Conservation (phyloP, 2,797 vertebrate species). For the Myotis daubentonii region DNA sequence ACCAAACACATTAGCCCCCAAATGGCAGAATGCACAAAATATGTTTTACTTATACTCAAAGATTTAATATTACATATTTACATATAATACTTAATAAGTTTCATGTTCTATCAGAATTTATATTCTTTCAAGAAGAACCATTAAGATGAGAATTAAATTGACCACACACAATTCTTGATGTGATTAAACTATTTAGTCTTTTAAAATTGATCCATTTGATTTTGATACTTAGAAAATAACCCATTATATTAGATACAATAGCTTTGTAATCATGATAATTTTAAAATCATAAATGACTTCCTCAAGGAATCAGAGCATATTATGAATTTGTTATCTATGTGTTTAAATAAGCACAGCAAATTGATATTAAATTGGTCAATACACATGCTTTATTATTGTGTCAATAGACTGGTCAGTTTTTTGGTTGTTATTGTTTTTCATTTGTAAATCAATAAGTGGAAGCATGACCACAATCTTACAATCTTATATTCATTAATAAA, state of each 20-base stretch:
- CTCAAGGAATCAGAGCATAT: neutral
- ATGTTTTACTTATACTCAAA: constrained; percentile 15
- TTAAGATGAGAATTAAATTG: constrained; percentile 54
- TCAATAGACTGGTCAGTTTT: neutral
- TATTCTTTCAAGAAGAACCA: constrained; percentile 33
- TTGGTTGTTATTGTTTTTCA: neutral
- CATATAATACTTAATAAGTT: constrained; percentile 37
- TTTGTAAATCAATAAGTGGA: constrained; percentile 15
- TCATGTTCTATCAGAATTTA: neutral
- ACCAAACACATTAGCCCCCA: neutral
- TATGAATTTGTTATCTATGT: constrained; percentile 46
- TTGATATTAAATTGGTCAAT: constrained; percentile 1
- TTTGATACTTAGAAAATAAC: constrained; percentile 64
- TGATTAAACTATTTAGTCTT: constrained; percentile 53
- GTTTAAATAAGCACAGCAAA: constrained; percentile 26
- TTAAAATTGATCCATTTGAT: constrained; percentile 59
- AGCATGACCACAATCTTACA: neutral
- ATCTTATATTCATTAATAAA: constrained; percentile 6
- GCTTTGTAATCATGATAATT: constrained; percentile 13
- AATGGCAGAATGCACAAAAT: neutral
- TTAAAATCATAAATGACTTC: constrained; percentile 34
- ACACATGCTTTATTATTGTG: constrained; percentile 2
- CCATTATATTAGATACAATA: constrained; percentile 45
- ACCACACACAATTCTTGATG: neutral
- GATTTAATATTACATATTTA: constrained; percentile 25